Percentiles rank a stretch among this genome's conserved stretches.
phyloP scores from a whole-genome alignment of 2,797 vertebrate genomes.

The Tragopan temminckii region DNA sequence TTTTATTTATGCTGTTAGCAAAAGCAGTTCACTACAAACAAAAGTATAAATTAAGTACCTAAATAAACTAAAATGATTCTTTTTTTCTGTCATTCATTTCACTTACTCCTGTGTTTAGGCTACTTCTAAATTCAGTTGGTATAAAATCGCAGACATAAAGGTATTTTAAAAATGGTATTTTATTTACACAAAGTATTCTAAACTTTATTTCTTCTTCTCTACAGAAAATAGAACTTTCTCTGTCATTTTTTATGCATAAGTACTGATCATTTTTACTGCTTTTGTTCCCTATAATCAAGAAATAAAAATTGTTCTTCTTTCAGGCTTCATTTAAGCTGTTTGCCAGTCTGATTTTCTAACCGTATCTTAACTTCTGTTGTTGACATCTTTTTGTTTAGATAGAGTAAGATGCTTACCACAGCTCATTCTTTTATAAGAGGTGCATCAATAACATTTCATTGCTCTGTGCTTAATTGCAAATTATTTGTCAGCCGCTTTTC shows the following conservation, averaged over 20 bases:
- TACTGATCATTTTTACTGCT: not conserved
- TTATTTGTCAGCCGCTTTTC: not conserved
- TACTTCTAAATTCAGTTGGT: not conserved
- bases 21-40: not conserved
- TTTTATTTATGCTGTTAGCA: not conserved
- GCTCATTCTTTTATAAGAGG: not conserved
- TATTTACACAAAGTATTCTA: not conserved
- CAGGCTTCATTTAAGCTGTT: not conserved
- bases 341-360: not conserved
- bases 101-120: not conserved
- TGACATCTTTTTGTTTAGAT: not conserved
- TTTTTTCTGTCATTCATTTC: not conserved
- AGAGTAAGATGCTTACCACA: not conserved
- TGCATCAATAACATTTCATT: not conserved
- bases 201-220: not conserved
- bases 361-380: not conserved
- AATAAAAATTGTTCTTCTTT: not conserved
- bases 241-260: not conserved
- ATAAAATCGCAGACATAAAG: not conserved
- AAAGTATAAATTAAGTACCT: not conserved
- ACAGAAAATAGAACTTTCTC: not conserved
- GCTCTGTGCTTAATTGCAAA: not conserved
- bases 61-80: not conserved
- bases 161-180: not conserved
- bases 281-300: not conserved